phyloP scores from a whole-genome alignment of 2,888 invertebrate genomes.

The Malthinus flaveolus region DNA sequence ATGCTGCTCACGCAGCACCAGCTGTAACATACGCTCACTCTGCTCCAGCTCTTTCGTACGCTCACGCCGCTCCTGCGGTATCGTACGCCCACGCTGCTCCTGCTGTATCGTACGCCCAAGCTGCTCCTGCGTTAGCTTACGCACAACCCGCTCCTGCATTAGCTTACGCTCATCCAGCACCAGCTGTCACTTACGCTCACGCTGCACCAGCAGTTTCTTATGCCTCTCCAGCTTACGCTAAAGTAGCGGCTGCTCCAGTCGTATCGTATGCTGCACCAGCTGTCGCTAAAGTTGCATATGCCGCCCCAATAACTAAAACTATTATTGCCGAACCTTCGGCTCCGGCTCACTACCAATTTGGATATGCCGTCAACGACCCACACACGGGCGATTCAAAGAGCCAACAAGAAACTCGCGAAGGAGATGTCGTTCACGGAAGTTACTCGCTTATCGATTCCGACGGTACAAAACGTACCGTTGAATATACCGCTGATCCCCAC shows the following conservation, averaged over 20 bases:
- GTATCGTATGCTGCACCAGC: constrained; percentile 44
- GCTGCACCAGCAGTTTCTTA: constrained; percentile 23
- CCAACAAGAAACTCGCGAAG: constrained; percentile 58
- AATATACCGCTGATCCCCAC: constrained; percentile 59
- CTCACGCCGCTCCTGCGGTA: constrained; percentile 32
- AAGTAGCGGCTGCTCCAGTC: constrained; percentile 52
- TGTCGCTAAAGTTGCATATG: constrained; percentile 33
- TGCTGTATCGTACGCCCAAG: constrained; percentile 14
- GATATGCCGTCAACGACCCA: constrained; percentile 56
- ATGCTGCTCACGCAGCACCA: constrained; percentile 7
- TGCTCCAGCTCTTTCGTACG: constrained; percentile 29
- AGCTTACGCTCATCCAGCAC: neutral
- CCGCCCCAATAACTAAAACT: constrained; percentile 47
- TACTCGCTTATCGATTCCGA: constrained; percentile 60
- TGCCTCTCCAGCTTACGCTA: constrained; percentile 41
- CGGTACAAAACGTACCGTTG: constrained; percentile 58
- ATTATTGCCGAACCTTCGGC: constrained; percentile 52
- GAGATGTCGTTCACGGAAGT: constrained; percentile 57
- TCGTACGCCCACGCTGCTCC: constrained; percentile 26
- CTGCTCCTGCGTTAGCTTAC: constrained; percentile 21
- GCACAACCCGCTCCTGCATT: neutral
- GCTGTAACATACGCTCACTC: constrained; percentile 10
- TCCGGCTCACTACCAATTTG: constrained; percentile 56
- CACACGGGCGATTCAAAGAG: constrained; percentile 59
- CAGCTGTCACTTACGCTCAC: constrained; percentile 3